Percentiles rank a stretch among this genome's conserved stretches.
Conservation (phyloP, 2,888 invertebrate species). For the Craniophora ligustri region DNA sequence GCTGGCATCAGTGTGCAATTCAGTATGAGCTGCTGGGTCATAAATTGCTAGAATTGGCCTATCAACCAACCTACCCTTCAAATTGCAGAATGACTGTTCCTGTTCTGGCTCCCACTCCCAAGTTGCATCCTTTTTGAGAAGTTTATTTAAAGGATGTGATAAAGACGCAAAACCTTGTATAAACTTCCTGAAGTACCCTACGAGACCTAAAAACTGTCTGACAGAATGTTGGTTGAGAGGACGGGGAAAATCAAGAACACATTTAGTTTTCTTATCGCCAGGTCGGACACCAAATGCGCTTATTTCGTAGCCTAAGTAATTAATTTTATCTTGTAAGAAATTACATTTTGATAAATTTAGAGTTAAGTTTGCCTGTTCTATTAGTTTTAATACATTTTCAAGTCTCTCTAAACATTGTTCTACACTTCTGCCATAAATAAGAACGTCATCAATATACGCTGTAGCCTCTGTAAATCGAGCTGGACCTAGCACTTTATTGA, state of each 20-base stretch:
- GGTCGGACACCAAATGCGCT: slow-evolving; percentile 22
- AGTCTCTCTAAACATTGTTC: slow-evolving; percentile 2
- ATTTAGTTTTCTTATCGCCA: slow-evolving; percentile 1
- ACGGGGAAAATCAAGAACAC: slow-evolving; percentile 6
- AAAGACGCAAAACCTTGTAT: slow-evolving; percentile 1
- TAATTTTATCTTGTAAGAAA: slow-evolving; percentile 2
- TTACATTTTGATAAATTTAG: slow-evolving; percentile 12
- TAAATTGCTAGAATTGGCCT: slow-evolving; percentile 4
- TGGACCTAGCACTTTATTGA: no score
- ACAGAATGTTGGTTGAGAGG: background rate
- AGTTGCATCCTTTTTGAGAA: background rate
- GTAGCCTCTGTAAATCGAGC: slow-evolving; percentile 2
- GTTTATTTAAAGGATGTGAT: slow-evolving; percentile 1
- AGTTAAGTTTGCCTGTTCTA: slow-evolving; percentile 7
- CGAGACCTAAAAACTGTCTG: slow-evolving; percentile 5
- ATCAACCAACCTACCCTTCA: background rate
- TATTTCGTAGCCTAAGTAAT: slow-evolving; percentile 30
- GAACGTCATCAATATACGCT: slow-evolving; percentile 11
- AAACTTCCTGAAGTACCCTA: slow-evolving; percentile 21
- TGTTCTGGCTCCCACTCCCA: slow-evolving; percentile 1
- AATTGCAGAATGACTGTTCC: background rate
- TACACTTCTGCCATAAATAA: background rate
- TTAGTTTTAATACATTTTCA: background rate
- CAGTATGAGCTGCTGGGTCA: background rate
- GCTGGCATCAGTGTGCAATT: slow-evolving; percentile 10